Base-by-base conservation (phyloP, 2,888 invertebrate species). In the Fissipunctia ypsillon region DNA sequence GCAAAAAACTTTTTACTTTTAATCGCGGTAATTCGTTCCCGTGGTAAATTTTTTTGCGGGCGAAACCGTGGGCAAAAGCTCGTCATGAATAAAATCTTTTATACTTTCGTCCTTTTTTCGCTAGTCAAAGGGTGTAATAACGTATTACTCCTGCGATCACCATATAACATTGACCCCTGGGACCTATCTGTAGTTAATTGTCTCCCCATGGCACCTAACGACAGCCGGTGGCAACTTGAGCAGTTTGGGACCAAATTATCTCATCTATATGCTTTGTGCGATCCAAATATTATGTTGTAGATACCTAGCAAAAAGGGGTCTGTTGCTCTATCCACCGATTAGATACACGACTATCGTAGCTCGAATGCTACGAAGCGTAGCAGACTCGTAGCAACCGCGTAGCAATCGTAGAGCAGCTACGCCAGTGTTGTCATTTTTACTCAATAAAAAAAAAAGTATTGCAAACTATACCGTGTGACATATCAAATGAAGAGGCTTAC, bases 141-240 rank as follows among this genome's bases (percentile, higher is more conserved):
- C 28, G 52, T 59, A 66, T 63, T 75, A 73, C 31, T 38, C 41
- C 50, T 35, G 52, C 14, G n/a, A 71, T 65, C 54, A 66, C 59
- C 31, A 71, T 38, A 71, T 57, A 68, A 71, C 60, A 65, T 78
- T 78, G 68, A 80, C 84, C 67, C 66, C 69, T 57, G 71, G 64
- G 61, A 56, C 54, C 75, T 74, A 80, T 81, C 80, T 84, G 75
- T 69, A 69, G 75, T 81, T 81, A 84, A 81, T 81, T 84, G 84
- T 84, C 71, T 84, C 56, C 75, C 75, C 56, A 78, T 80, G 71
- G 84, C 64, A 69, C 71, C 75, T 84, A 75, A 74, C 80, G 80
- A 71, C 70, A 72, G 72, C 71, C 67, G 71, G 80, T 69, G 66
- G 66, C 56, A 71, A 69, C 80, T 83, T 60, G 57, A 75, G 69